Evolutionary conservation across 30 jellyfish, hydroid and myxozoan species (phyloP), one percentile per base, ranked within the genome.

Genomic region (Pseudorhiza aurosa): DNA sequence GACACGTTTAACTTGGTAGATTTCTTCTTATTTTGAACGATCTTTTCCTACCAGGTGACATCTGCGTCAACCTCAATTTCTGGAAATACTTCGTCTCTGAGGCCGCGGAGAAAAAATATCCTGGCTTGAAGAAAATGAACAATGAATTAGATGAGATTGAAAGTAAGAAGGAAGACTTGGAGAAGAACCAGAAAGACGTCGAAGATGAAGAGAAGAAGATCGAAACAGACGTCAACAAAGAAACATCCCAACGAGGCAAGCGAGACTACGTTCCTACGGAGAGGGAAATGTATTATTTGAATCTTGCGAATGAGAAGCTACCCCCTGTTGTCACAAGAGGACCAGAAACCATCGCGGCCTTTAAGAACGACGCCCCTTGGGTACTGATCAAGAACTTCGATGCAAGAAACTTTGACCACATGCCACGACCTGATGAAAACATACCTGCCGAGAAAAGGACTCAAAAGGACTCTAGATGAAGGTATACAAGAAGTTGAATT

Each of bases 331-430:
- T 74, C 40, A 65, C 85, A 9, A 75, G 88, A 65, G 60, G 96
- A 28, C 83, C 85, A 36, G 96, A 56, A 39, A 75, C 88, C 17
- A 49, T 60, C 5, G 74, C 80, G 37, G 83, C 84, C 8, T 74
- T 74, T 39, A 74, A 75, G 42, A 60, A 60, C 22, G 29, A 58
- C 24, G 90, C 90, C 43, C 96, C 96, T 0, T 85, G 96, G 96
- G 90, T 65, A 6, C 47, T 74, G 37, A 46, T 77, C 49, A 47
- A 45, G 26, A 82, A 77, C 25, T 77, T 59, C 29, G 89, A 77
- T 45, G 59, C 53, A n/a, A 68, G 63, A 25, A 77, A 46, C 19
- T 77, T 77, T 33, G 89, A 77, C 32, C 89, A 77, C 31, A 60
- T 46, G 21, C 89, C 89, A 28, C 59, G 19, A 3, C 59, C 9